Percentiles rank a stretch among this genome's conserved stretches.
Evolutionary conservation across 2,113 vertebrate genomes (phyloP).

Genomic region (Genyomyrus donnyi): DNA sequence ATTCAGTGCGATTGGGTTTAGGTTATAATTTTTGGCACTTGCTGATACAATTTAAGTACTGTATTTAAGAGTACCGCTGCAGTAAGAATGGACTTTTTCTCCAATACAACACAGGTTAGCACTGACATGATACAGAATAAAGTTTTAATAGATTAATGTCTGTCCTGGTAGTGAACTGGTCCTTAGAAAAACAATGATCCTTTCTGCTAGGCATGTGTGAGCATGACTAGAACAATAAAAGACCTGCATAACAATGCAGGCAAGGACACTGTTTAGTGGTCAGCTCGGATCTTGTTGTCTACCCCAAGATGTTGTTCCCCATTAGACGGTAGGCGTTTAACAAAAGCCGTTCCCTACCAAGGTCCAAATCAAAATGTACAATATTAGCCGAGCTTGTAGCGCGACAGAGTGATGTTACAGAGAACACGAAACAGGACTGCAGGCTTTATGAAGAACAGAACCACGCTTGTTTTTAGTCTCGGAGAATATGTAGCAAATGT

Average conservation of each 20-base stretch:
- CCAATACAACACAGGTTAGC: not conserved
- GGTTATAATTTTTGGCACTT: not conserved
- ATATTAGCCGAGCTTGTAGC: not conserved
- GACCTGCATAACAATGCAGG: not conserved
- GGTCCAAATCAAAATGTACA: not conserved
- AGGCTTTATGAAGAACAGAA: not conserved
- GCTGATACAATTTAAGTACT: not conserved
- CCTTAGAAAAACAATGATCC: not conserved
- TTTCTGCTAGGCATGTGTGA: not conserved
- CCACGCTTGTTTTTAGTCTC: not conserved
- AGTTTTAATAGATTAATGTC: not conserved
- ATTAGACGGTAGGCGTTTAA: not conserved
- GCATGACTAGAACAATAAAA: not conserved
- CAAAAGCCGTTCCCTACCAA: not conserved
- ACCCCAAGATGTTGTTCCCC: not conserved
- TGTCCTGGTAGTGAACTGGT: not conserved
- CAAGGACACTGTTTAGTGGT: not conserved
- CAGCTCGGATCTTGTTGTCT: not conserved
- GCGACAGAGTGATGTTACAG: not conserved
- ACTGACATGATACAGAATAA: not conserved
- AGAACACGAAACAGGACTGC: constrained; percentile 5
- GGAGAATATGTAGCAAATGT: constrained; percentile 4
- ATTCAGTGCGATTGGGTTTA: not conserved
- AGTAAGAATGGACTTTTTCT: not conserved
- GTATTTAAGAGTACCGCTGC: not conserved